phyloP scores from a whole-genome alignment of 2,888 invertebrate species.

The Phengaris alcon region DNA sequence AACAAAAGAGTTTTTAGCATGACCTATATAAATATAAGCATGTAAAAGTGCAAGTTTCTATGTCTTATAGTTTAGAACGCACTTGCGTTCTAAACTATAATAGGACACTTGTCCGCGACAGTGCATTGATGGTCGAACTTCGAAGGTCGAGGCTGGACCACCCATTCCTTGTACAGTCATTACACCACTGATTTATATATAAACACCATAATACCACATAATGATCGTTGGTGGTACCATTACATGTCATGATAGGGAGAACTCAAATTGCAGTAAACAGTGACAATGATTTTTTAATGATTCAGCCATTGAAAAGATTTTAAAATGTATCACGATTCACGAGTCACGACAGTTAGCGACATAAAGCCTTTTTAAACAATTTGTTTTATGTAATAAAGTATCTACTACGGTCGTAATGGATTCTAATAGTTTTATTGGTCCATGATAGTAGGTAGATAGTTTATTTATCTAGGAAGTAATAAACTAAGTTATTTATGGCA shows the following conservation, averaged over 20 bases:
- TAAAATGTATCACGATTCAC: not conserved
- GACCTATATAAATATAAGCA: no score
- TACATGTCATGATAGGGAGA: not conserved
- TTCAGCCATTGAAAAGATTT: not conserved
- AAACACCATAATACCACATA: slow-evolving; percentile 1
- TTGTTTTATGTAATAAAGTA: not conserved
- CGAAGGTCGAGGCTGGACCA: not conserved
- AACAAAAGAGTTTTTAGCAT: no score
- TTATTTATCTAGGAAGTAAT: not conserved
- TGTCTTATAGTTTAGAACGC: not conserved
- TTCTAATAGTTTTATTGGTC: no score
- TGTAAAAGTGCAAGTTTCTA: not conserved
- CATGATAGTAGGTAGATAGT: not conserved
- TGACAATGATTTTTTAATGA: not conserved
- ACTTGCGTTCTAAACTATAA: not conserved
- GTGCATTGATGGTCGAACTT: not conserved
- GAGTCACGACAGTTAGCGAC: no score
- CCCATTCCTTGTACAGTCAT: slow-evolving; percentile 21
- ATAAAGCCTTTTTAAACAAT: not conserved
- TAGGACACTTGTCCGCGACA: not conserved
- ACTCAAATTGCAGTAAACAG: not conserved
- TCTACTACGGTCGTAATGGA: no score
- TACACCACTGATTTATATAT: slow-evolving; percentile 17
- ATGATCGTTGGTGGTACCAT: not conserved
- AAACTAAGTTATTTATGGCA: not conserved